phyloP scores from a whole-genome alignment of 2,113 vertebrate genomes.

The Fulica atra region DNA sequence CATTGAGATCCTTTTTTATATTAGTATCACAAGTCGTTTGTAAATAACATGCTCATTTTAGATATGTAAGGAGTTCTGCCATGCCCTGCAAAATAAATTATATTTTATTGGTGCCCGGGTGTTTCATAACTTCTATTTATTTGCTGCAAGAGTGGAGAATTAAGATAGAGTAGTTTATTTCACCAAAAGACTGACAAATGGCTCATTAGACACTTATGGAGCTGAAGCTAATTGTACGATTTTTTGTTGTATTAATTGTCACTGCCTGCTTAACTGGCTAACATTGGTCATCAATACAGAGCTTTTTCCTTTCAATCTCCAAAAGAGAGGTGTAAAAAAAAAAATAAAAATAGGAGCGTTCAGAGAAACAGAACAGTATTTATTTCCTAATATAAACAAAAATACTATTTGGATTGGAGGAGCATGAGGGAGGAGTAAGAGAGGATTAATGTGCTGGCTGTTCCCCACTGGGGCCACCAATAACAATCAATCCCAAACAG shows the following conservation, averaged over 20 bases:
- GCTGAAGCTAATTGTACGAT: constrained; percentile 75
- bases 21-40: constrained; percentile 76
- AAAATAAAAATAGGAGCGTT: background rate
- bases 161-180: constrained; percentile 81
- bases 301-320: background rate
- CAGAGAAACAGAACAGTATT: constrained; percentile 51
- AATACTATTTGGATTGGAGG: constrained; percentile 60
- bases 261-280: constrained; percentile 68
- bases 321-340: background rate
- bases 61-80: constrained; percentile 75
- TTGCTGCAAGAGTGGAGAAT: constrained; percentile 80
- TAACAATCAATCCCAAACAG: constrained; percentile 67
- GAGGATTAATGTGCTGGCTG: constrained; percentile 60
- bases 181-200: constrained; percentile 81
- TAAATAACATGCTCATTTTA: constrained; percentile 78
- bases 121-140: constrained; percentile 82
- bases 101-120: constrained; percentile 77
- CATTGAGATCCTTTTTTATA: constrained; percentile 68
- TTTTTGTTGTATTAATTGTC: constrained; percentile 75
- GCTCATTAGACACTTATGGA: constrained; percentile 80
- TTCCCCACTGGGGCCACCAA: constrained; percentile 66
- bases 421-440: constrained; percentile 61
- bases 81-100: constrained; percentile 78
- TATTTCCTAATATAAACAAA: constrained; percentile 69
- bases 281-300: constrained; percentile 60